Evolutionary conservation across 2,888 invertebrate genomes (phyloP).

Genomic region (Scrobipalpa atriplicella): DNA sequence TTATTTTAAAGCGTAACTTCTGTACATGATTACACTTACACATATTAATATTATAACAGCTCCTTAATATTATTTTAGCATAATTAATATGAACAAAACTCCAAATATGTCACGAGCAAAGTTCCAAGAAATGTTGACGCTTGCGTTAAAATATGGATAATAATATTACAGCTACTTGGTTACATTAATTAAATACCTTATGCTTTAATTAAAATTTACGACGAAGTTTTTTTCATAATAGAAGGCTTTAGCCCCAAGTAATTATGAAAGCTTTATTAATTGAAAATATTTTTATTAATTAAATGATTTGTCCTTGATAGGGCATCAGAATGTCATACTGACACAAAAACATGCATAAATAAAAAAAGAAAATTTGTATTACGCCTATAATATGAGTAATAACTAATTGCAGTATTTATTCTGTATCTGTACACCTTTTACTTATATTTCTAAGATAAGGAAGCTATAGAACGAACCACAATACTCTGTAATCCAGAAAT

Average conservation of each 20-base stretch:
- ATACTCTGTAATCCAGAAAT: not conserved
- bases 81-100: not conserved
- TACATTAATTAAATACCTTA: not conserved
- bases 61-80: not conserved
- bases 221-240: constrained; percentile 31
- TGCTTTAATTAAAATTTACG: constrained; percentile 12
- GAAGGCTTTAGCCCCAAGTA: not conserved
- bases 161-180: not conserved
- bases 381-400: too few species aligned
- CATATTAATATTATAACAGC: too few species aligned
- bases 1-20: too few species aligned
- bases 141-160: not conserved
- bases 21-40: not conserved
- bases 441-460: too few species aligned
- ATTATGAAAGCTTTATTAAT: not conserved
- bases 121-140: constrained; percentile 7
- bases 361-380: too few species aligned
- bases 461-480: not conserved
- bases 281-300: too few species aligned
- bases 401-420: too few species aligned
- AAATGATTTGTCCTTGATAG: too few species aligned
- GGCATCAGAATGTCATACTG: too few species aligned
- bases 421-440: too few species aligned
- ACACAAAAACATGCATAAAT: too few species aligned
- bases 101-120: constrained; percentile 2